Evolutionary conservation across 1,140 invertebrate species (phyloP).

Genomic region (Micrasema minimum): DNA sequence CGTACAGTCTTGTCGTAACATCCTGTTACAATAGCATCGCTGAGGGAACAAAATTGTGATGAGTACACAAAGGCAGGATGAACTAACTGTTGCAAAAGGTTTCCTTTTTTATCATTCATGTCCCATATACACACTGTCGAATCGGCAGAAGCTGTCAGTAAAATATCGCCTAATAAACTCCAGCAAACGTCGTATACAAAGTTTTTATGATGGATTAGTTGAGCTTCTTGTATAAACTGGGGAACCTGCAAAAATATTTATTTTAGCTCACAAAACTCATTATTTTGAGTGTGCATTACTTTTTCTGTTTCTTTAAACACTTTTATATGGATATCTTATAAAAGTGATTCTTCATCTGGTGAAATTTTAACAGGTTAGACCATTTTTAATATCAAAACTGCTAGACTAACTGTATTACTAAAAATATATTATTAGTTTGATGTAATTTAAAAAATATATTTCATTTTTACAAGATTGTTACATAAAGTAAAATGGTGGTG

Average conservation of each 20-base stretch:
- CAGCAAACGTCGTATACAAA: constrained; percentile 56
- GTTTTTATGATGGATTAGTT: constrained; percentile 54
- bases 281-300: too few species aligned
- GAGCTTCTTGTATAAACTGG: constrained; percentile 52
- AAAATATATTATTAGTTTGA: too few species aligned
- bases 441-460: too few species aligned
- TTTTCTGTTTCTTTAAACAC: too few species aligned
- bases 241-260: constrained; percentile 53
- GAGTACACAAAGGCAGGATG: constrained; percentile 57
- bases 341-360: too few species aligned
- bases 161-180: constrained; percentile 49
- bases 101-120: constrained; percentile 39
- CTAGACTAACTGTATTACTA: too few species aligned
- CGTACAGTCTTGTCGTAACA: constrained; percentile 56
- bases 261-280: too few species aligned
- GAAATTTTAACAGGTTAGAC: too few species aligned
- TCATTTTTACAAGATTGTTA: too few species aligned
- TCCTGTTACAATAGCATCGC: constrained; percentile 55
- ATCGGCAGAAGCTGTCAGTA: constrained; percentile 56
- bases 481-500: too few species aligned
- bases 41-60: constrained; percentile 51
- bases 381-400: too few species aligned
- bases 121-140: constrained; percentile 54
- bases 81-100: constrained; percentile 53
- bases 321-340: too few species aligned